These are phyloP conservation scores for Fragum fragum DNA, from an alignment of 2,888 invertebrate species.

Conservation along the genomic window DNA sequence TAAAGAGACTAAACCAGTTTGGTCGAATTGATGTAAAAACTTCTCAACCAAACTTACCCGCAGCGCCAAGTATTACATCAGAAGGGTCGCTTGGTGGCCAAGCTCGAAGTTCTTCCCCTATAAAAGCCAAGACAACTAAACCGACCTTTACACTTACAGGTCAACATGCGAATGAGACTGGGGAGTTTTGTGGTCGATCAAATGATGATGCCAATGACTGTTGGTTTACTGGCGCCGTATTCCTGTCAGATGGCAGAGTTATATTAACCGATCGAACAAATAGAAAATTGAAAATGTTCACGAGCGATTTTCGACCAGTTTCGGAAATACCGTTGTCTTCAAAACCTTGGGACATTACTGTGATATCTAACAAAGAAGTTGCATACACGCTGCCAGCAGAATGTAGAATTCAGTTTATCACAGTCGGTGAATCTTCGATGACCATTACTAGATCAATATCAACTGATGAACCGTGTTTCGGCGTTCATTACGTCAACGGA, in stretches of 20 bases:
- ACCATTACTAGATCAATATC: constrained; percentile 51
- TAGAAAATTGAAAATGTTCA: constrained; percentile 70
- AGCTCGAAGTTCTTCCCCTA: constrained; percentile 30
- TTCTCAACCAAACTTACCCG: constrained; percentile 62
- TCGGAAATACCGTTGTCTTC: constrained; percentile 57
- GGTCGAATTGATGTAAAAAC: constrained; percentile 67
- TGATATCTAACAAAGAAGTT: constrained; percentile 64
- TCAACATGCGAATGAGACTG: constrained; percentile 58
- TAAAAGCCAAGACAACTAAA: constrained; percentile 63
- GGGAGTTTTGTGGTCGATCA: constrained; percentile 60
- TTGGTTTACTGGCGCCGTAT: constrained; percentile 73
- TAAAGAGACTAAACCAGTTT: constrained; percentile 66
- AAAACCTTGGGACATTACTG: constrained; percentile 72
- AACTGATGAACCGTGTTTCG: constrained; percentile 70
- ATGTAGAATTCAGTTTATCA: constrained; percentile 65
- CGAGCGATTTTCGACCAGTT: constrained; percentile 55
- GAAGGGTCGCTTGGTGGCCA: constrained; percentile 34
- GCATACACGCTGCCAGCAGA: constrained; percentile 72
- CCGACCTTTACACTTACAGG: constrained; percentile 62
- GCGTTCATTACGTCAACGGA: constrained; percentile 59
- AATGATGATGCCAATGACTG: constrained; percentile 66
- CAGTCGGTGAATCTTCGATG: constrained; percentile 41
- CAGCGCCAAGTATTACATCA: constrained; percentile 58
- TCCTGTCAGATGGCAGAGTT: constrained; percentile 68
- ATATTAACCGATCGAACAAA: constrained; percentile 70